Evolutionary conservation across 2,888 invertebrate genomes (phyloP).

Genomic region (Brachypalpus laphriformis): DNA sequence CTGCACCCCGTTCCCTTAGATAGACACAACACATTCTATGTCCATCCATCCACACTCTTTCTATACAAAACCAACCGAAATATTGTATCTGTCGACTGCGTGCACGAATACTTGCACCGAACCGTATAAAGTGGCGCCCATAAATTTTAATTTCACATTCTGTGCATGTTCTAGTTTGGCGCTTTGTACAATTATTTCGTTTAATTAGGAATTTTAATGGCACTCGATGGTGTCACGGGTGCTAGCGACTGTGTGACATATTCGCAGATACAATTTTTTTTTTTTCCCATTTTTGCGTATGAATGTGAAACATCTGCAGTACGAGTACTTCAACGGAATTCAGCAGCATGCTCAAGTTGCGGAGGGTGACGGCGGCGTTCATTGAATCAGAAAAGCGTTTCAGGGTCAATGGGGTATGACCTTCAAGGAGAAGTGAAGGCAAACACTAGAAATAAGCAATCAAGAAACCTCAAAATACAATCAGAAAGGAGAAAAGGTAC

Average conservation of each 20-base stretch:
- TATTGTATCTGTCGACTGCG: background rate
- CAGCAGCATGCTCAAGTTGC: background rate
- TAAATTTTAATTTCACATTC: conserved; percentile 66
- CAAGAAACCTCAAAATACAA: conserved; percentile 49
- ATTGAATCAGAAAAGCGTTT: conserved; percentile 46
- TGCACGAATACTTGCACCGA: conserved; percentile 51
- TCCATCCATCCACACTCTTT: conserved; percentile 40
- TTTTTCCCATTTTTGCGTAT: background rate
- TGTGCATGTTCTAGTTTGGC: conserved; percentile 51
- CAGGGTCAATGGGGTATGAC: conserved; percentile 70
- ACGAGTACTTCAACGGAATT: conserved; percentile 20
- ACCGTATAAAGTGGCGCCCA: conserved; percentile 60
- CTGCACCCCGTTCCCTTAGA: background rate
- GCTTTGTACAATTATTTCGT: conserved; percentile 54
- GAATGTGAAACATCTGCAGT: conserved; percentile 58
- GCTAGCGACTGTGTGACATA: conserved; percentile 26
- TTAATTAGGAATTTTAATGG: conserved; percentile 68
- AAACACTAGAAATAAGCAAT: conserved; percentile 50
- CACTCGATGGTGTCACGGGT: conserved; percentile 41
- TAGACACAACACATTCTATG: conserved; percentile 29
- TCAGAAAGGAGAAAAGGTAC: background rate
- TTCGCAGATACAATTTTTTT: conserved; percentile 8
- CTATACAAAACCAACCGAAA: conserved; percentile 11
- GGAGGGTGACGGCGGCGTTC: background rate
- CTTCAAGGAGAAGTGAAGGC: conserved; percentile 33